phyloP scores from a whole-genome alignment of 1,140 invertebrate genomes.

The Gryllus bimaculatus region DNA sequence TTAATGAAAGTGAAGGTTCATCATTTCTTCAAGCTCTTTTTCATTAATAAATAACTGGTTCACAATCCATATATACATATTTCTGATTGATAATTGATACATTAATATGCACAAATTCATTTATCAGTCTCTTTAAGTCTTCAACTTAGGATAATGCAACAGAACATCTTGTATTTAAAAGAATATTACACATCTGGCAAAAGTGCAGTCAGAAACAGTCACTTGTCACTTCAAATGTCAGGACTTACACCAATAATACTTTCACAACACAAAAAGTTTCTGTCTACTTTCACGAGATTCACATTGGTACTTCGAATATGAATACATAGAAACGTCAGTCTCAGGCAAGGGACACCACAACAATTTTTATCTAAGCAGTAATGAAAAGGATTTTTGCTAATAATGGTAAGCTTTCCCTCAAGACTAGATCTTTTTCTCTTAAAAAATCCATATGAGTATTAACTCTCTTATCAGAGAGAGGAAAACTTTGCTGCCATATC shows the following conservation, averaged over 20 bases:
- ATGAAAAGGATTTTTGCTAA: neutral
- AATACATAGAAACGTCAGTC: slow-evolving; percentile 12
- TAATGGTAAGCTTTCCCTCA: slow-evolving; percentile 11
- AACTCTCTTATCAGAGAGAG: slow-evolving; percentile 5
- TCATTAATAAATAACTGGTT: neutral
- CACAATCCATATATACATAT: neutral
- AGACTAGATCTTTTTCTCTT: slow-evolving; percentile 15
- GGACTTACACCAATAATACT: slow-evolving; percentile 8
- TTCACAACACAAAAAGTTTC: slow-evolving; percentile 10
- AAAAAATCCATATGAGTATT: slow-evolving; percentile 15
- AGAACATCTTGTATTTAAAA: neutral
- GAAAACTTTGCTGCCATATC: slow-evolving; percentile 12
- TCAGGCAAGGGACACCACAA: slow-evolving; percentile 4
- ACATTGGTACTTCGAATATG: slow-evolving; percentile 5
- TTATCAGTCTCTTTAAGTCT: slow-evolving; percentile 14
- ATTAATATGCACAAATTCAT: slow-evolving; percentile 2
- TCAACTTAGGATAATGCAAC: neutral
- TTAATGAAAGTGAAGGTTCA: slow-evolving; percentile 9
- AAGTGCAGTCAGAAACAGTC: neutral
- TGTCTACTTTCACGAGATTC: slow-evolving; percentile 2
- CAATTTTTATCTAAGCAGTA: neutral
- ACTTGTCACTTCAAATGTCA: neutral
- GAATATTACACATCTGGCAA: neutral
- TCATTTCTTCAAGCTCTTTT: slow-evolving; percentile 1
- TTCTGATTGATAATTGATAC: neutral